These are phyloP conservation scores for Gambusia affinis DNA, from an alignment of 2,113 vertebrate genomes.

Conservation along the genomic window DNA sequence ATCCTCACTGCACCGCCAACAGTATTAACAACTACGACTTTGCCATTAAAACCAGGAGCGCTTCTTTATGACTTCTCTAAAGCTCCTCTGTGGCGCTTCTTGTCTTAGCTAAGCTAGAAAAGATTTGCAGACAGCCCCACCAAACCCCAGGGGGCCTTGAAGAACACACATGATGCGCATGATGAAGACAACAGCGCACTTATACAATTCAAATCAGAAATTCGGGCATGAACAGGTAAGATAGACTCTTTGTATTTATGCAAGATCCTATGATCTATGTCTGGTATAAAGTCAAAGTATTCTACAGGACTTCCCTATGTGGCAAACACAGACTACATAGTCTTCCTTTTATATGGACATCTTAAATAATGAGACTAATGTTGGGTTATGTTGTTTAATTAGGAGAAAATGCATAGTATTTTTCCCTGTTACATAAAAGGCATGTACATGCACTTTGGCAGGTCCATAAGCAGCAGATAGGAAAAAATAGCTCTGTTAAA, in stretches of 20 bases:
- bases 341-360: slow-evolving; percentile 57
- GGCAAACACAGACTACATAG: slow-evolving; percentile 4
- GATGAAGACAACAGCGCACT: neutral
- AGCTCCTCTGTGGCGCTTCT: slow-evolving; percentile 24
- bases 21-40: slow-evolving; percentile 67
- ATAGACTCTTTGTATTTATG: neutral
- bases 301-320: neutral
- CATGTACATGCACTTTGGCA: no score
- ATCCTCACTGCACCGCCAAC: slow-evolving; percentile 59
- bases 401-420: neutral
- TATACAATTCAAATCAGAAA: slow-evolving; percentile 26
- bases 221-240: neutral
- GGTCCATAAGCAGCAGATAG: neutral
- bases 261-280: neutral
- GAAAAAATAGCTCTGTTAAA: neutral
- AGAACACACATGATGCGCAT: slow-evolving; percentile 18
- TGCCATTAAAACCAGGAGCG: slow-evolving; percentile 57
- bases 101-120: slow-evolving; percentile 9
- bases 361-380: neutral
- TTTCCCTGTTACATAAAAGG: neutral
- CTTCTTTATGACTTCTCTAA: slow-evolving; percentile 22
- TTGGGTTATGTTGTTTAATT: neutral
- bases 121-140: neutral
- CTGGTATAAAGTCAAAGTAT: neutral
- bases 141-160: neutral